These are phyloP conservation scores for Polyploca ridens DNA, from an alignment of 2,888 invertebrate species.

Conservation along the genomic window DNA sequence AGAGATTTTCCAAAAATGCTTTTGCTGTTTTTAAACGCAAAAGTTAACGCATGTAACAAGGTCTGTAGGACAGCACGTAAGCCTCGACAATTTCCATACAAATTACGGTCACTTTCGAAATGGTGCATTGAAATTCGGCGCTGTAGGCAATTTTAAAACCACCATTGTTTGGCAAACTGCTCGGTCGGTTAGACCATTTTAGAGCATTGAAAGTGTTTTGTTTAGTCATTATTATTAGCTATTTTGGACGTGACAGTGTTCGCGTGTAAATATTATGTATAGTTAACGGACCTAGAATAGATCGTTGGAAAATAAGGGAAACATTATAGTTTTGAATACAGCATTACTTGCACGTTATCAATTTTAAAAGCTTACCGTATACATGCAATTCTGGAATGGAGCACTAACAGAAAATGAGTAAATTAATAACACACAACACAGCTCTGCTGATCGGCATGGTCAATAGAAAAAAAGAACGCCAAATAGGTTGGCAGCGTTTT, in stretches of 20 bases:
- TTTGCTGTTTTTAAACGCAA: slow-evolving; percentile 38
- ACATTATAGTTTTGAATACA: not conserved
- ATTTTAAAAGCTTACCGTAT: not conserved
- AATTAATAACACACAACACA: not conserved
- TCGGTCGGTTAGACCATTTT: slow-evolving; percentile 17
- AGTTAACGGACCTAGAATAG: not conserved
- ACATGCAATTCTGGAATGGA: not conserved
- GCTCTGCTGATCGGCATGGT: no score
- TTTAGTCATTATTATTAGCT: slow-evolving; percentile 12
- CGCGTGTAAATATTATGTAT: not conserved
- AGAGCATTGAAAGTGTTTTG: slow-evolving; percentile 17
- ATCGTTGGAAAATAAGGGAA: not conserved
- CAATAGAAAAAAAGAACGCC: no score
- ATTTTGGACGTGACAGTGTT: slow-evolving; percentile 1
- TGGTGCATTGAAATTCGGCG: slow-evolving; percentile 66
- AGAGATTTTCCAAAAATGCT: slow-evolving; percentile 23
- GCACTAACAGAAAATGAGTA: no score
- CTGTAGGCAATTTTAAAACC: slow-evolving; percentile 55
- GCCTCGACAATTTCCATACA: slow-evolving; percentile 73
- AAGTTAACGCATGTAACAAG: slow-evolving; percentile 70
- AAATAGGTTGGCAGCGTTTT: no score
- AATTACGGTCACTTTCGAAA: slow-evolving; percentile 80
- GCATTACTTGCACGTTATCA: not conserved
- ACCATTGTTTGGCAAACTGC: slow-evolving; percentile 61
- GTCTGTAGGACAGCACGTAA: slow-evolving; percentile 68